phyloP scores from a whole-genome alignment of 2,113 vertebrate species.

The Piaya cayana region DNA sequence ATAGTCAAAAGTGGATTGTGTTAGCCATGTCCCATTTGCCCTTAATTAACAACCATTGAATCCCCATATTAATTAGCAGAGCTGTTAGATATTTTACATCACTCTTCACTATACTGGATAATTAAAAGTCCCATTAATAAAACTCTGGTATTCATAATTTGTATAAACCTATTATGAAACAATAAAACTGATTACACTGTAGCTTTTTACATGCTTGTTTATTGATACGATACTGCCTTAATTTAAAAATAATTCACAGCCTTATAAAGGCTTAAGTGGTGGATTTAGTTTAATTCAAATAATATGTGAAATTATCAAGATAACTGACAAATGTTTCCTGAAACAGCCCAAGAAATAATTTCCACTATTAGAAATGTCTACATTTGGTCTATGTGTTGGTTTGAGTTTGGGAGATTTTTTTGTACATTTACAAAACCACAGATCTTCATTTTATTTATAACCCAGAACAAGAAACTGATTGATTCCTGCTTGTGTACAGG shows the following conservation, averaged over 20 bases:
- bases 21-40: constrained; percentile 88
- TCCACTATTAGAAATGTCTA: background rate
- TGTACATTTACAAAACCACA: background rate
- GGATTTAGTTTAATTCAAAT: background rate
- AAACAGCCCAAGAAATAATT: background rate
- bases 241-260: constrained; percentile 12
- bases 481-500: constrained; percentile 22
- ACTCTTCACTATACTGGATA: constrained; percentile 85
- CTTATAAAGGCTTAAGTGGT: background rate
- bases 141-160: constrained; percentile 84
- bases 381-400: background rate
- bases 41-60: constrained; percentile 93
- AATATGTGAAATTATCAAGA: background rate
- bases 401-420: background rate
- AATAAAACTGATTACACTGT: constrained; percentile 59
- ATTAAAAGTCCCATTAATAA: constrained; percentile 93
- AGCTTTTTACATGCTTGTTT: constrained; percentile 42
- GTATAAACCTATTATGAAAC: constrained; percentile 78
- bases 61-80: constrained; percentile 91
- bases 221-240: background rate
- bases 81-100: constrained; percentile 90
- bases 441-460: constrained; percentile 28
- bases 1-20: constrained; percentile 81
- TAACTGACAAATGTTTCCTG: background rate
- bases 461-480: background rate